Evolutionary conservation across 2,797 vertebrate genomes (phyloP).

Genomic region (Monodelphis domestica): DNA sequence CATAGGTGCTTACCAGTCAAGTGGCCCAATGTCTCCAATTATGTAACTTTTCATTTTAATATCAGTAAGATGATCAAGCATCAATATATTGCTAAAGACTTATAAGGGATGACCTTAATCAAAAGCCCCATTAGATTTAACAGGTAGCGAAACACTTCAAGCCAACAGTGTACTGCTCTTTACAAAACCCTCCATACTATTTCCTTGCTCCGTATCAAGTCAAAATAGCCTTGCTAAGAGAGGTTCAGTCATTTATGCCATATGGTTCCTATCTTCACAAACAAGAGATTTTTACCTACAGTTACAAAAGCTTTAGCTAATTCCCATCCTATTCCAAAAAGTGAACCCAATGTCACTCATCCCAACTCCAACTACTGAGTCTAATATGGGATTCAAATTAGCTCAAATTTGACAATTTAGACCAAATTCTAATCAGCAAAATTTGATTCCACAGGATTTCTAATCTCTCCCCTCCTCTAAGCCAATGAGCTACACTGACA

Average conservation of each 20-base stretch:
- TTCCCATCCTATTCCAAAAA: neutral
- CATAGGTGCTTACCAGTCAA: conserved; percentile 27
- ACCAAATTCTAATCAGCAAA: neutral
- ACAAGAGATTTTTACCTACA: neutral
- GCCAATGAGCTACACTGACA: neutral
- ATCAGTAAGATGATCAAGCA: conserved; percentile 34
- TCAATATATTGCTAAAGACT: neutral
- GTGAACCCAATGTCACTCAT: neutral
- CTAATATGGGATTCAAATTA: neutral
- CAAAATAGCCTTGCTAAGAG: neutral
- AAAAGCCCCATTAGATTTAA: conserved; percentile 37
- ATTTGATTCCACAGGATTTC: neutral
- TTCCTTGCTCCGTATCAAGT: neutral
- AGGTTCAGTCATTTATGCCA: neutral
- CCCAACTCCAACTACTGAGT: neutral
- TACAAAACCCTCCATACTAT: neutral
- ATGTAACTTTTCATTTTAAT: conserved; percentile 28
- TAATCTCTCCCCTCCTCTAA: neutral
- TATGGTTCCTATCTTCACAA: neutral
- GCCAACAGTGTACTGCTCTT: conserved; percentile 17
- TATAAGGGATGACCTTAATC: conserved; percentile 25
- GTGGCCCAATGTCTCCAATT: conserved; percentile 20
- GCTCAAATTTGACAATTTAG: neutral
- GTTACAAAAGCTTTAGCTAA: conserved; percentile 4
- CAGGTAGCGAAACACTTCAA: neutral